Evolutionary conservation across 2,888 invertebrate genomes (phyloP), one percentile per base, ranked within the genome.

Genomic region (Noctua comes): DNA sequence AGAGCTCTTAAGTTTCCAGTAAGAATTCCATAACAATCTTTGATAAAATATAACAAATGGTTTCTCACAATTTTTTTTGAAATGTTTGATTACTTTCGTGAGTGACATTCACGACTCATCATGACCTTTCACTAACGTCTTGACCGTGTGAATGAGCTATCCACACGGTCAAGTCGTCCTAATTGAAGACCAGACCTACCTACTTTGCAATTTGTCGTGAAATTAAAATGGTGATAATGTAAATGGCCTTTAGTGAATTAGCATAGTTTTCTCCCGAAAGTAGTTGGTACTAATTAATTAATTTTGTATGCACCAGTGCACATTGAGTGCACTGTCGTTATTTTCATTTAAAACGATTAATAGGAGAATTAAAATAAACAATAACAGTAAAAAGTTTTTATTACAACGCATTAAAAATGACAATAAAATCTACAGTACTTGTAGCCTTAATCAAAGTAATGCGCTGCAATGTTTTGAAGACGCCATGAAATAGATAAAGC

Each of bases 71-170:
- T 36, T 10, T 72, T 71, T 73, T 70, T 81, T 65, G 36, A 0
- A 24, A 82, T 8, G 31, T 62, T 46, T 68, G 43, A 78, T 74
- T 74, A 51, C 8, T 69, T 64, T 87, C 70, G 73, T 84, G 85
- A 84, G 46, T 76, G 51, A 54, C 57, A 73, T 75, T 65, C 75
- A 84, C 84, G 84, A 84, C 46, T 73, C 65, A 54, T 73, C 80
- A 43, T 75, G 70, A 84, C 80, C 79, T 84, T 75, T 36, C 31
- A 66, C 24, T 66, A 48, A 43, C 36, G 57, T 73, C 72, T 48
- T 71, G 24, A 24, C 36, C 72, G 84, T 79, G 85, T 79, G 64
- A 79, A 84, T 79, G n/a, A 43, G 66, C 64, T n/a, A n/a, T n/a
- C n/a, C n/a, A n/a, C n/a, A n/a, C n/a, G n/a, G n/a, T n/a, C n/a